Percentiles rank a stretch among this genome's conserved stretches.
Conservation (phyloP, 2,888 invertebrate genomes). For the Eupelmus urozonus region DNA sequence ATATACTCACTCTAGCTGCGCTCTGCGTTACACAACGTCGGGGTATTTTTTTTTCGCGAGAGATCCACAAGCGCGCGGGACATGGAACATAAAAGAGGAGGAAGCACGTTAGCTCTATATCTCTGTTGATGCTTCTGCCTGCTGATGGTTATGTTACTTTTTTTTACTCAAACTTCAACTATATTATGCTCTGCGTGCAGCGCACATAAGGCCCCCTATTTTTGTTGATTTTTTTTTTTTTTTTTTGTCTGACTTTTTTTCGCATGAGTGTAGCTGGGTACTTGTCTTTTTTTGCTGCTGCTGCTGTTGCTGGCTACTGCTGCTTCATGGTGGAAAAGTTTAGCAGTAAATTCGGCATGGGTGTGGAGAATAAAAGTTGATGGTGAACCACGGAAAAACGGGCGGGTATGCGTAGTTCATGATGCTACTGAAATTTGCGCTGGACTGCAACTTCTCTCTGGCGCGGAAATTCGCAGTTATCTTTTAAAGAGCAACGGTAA, state of each 20-base stretch:
- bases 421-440: background rate
- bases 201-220: background rate
- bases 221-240: background rate
- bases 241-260: background rate
- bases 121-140: background rate
- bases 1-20: conserved; percentile 77
- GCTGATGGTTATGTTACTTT: background rate
- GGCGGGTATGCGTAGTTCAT: background rate
- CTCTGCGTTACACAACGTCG: conserved; percentile 70
- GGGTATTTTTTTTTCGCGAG: conserved; percentile 41
- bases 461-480: no score
- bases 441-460: no score
- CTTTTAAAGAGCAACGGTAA: no score
- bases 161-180: background rate
- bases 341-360: background rate
- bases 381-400: background rate
- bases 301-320: no score
- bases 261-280: background rate
- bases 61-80: conserved; percentile 60
- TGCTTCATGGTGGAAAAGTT: background rate
- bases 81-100: conserved; percentile 70
- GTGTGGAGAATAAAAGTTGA: no score
- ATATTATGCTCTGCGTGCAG: conserved; percentile 8
- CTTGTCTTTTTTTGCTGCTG: background rate
- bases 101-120: conserved; percentile 59